These are phyloP conservation scores for Isoperla grammatica DNA, from an alignment of 2,888 invertebrate genomes.

Conservation along the genomic window DNA sequence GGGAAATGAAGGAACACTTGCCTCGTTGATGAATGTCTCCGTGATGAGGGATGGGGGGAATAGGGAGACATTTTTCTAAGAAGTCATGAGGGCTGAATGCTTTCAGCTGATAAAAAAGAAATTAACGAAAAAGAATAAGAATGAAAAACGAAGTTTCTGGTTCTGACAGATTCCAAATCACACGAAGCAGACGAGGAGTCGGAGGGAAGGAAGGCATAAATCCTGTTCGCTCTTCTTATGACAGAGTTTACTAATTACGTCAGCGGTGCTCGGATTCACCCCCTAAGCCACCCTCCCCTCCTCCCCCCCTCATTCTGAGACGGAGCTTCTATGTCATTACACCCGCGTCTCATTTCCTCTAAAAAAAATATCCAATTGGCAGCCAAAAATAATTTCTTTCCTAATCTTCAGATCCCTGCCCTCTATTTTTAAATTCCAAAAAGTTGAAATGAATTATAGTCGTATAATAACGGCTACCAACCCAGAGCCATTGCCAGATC, in stretches of 20 bases:
- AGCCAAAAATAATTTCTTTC: conserved; percentile 27
- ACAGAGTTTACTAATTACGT: conserved; percentile 27
- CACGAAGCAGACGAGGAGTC: conserved; percentile 1
- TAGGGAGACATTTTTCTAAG: neutral
- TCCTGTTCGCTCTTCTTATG: conserved; percentile 25
- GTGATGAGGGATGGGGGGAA: no score
- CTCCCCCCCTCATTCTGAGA: neutral
- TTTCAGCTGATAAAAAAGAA: conserved; percentile 16
- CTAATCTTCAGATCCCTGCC: conserved; percentile 24
- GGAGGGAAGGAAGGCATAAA: conserved; percentile 19
- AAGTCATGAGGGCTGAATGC: conserved; percentile 8
- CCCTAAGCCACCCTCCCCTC: conserved; percentile 9
- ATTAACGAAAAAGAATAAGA: conserved; percentile 17
- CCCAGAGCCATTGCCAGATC: no score
- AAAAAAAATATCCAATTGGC: conserved; percentile 25
- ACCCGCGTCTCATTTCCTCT: conserved; percentile 26
- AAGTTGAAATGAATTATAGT: conserved; percentile 12
- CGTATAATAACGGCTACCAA: conserved; percentile 3
- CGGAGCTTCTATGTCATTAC: conserved; percentile 18
- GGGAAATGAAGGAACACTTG: no score
- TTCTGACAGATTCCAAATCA: conserved; percentile 30
- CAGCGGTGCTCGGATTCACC: conserved; percentile 16
- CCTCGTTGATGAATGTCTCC: no score
- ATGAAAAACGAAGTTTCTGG: conserved; percentile 24
- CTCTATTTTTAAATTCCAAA: conserved; percentile 15